Percentiles rank a stretch among this genome's conserved stretches.
phyloP scores from a whole-genome alignment of 2,113 vertebrate genomes.

The Calypte anna region DNA sequence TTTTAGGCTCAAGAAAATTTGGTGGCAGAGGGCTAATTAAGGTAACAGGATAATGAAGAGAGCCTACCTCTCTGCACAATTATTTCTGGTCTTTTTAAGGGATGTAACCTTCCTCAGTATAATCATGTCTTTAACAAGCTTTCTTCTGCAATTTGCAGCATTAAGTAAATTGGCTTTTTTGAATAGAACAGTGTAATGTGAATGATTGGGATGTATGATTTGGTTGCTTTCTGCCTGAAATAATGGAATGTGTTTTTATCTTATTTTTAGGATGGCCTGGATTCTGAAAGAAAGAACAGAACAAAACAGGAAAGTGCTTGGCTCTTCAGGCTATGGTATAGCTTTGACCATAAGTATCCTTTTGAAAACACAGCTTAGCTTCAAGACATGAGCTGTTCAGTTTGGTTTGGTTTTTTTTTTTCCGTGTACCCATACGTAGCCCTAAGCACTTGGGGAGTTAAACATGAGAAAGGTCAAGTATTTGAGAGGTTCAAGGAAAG shows the following conservation, averaged over 20 bases:
- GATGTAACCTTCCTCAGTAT: background rate
- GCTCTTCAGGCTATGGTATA: slow-evolving; percentile 98
- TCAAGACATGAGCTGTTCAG: background rate
- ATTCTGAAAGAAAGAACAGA: slow-evolving; percentile 81
- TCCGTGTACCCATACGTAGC: background rate
- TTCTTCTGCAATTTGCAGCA: background rate
- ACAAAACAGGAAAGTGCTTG: slow-evolving; percentile 97
- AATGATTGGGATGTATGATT: background rate
- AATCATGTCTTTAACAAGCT: background rate
- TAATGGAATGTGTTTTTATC: slow-evolving; percentile 16
- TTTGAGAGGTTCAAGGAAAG: background rate
- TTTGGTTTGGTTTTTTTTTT: background rate
- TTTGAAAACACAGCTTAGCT: slow-evolving; percentile 44
- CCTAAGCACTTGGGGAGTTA: background rate
- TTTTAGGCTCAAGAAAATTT: background rate
- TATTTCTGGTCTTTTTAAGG: background rate
- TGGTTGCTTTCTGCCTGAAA: background rate
- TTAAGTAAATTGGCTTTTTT: background rate
- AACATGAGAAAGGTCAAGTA: background rate
- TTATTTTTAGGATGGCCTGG: slow-evolving; percentile 76
- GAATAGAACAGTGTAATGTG: background rate
- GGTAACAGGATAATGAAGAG: background rate
- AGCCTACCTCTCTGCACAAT: background rate
- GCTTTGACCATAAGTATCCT: slow-evolving; percentile 99
- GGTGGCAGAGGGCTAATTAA: background rate